Base-by-base conservation (phyloP, 2,113 vertebrate genomes). In the Ranitomeya imitator region DNA sequence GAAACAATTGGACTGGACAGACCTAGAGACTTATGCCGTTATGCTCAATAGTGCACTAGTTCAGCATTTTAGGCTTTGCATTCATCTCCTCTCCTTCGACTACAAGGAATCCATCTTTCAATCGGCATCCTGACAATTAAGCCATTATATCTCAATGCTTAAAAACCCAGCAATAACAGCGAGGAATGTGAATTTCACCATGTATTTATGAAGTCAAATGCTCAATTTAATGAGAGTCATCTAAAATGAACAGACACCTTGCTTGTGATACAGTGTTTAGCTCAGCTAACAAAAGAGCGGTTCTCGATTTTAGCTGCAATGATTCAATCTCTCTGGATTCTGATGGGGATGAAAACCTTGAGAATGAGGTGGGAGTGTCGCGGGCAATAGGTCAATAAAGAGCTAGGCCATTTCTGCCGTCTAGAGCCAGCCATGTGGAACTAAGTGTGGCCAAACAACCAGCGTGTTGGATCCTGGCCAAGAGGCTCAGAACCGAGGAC, bases 401-500 rank as follows among this genome's bases (percentile, higher is more conserved):
- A 94, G 92, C 74, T 23, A 89, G 89, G 86, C 88, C 84, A 92
- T 89, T 92, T 92, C 91, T 92, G 92, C 93, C 91, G 89, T 92
- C 93, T 92, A 89, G 91, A 90, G 92, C 91, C 92, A 93, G 92
- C 81, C 90, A 90, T 89, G 92, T 95, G 94, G 94, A 95, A 95
- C 95, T 94, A 94, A 95, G 93, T 89, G 91, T 91, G 92, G 93
- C 93, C 88, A 94, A 89, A 92, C 89, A 91, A 93, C 92, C 91
- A 90, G 91, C 59, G 80, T 82, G 73, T 21, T 97, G 96, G 95
- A 95, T 84, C 86, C 86, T 89, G 91, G 96, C 95, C 96, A 97
- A 94, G 92, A 83, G 87, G 80, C 87, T 92, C 91, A 90, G 92
- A 94, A 93, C 89, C 91, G 88, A 84, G 88, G 84, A 86, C 88